Percentiles rank a stretch among this genome's conserved stretches.
Evolutionary conservation across 1,140 invertebrate genomes (phyloP).

Genomic region (Metaphire vulgaris): DNA sequence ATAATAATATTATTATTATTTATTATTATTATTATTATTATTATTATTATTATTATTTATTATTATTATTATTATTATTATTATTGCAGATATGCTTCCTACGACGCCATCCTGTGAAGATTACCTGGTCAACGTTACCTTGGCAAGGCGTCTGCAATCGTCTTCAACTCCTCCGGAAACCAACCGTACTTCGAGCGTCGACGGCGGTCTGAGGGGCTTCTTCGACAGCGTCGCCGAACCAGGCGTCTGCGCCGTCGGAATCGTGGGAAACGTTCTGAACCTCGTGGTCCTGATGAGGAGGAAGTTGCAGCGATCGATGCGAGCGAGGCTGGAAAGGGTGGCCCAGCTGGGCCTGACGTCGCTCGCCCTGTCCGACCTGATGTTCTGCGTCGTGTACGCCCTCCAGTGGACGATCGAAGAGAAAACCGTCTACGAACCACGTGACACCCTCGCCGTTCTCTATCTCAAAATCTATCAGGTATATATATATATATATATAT

Average conservation of each 20-base stretch:
- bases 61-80: not conserved
- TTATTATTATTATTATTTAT: not conserved
- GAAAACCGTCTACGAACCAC: not conserved
- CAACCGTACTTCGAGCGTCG: not conserved
- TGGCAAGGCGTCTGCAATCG: not conserved
- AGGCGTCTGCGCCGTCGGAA: conserved; percentile 4
- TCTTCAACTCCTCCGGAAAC: not conserved
- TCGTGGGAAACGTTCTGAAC: conserved; percentile 7
- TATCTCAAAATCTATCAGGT: not conserved
- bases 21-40: not conserved
- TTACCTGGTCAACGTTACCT: not conserved
- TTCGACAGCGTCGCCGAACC: not conserved
- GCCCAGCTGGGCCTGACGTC: conserved; percentile 12
- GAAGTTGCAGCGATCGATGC: not conserved
- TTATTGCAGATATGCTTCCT: not conserved
- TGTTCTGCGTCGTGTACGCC: conserved; percentile 25
- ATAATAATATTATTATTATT: not conserved
- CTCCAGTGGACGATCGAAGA: not conserved
- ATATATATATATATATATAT: no score
- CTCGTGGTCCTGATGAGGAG: conserved; percentile 43
- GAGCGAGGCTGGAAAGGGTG: conserved; percentile 9
- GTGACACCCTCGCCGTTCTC: not conserved
- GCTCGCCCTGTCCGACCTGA: conserved; percentile 19
- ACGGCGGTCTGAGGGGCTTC: not conserved
- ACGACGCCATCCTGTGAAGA: not conserved